phyloP scores from a whole-genome alignment of 1,140 invertebrate genomes.

The Mercenaria mercenaria region DNA sequence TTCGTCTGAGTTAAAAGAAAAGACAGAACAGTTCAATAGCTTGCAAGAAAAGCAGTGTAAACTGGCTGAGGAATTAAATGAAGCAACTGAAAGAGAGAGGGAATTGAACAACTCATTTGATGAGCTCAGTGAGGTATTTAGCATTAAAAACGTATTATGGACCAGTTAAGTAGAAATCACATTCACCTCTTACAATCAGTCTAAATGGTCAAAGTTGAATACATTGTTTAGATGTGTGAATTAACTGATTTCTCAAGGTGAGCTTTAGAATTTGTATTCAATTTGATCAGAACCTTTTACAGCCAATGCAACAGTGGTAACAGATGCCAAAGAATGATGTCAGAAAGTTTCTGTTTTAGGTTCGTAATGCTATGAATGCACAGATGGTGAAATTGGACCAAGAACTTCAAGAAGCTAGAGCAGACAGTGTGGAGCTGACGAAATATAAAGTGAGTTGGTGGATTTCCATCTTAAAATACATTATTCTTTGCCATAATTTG shows the following conservation, averaged over 20 bases:
- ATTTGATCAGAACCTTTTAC: too few relatives aligned
- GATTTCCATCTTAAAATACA: background rate
- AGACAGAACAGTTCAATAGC: background rate
- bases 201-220: too few relatives aligned
- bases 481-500: too few relatives aligned
- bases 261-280: too few relatives aligned
- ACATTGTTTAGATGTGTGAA: too few relatives aligned
- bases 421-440: conserved; percentile 15
- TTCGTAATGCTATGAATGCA: conserved; percentile 61
- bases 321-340: too few relatives aligned
- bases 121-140: conserved; percentile 60
- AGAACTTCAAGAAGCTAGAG: conserved; percentile 50
- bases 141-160: too few relatives aligned
- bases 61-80: conserved; percentile 56
- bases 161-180: too few relatives aligned
- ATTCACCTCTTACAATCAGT: too few relatives aligned
- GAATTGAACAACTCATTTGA: conserved; percentile 62
- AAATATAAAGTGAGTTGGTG: conserved; percentile 48
- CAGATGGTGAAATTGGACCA: conserved; percentile 61
- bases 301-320: too few relatives aligned
- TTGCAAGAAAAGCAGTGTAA: conserved; percentile 46
- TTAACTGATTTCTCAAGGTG: too few relatives aligned
- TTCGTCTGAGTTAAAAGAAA: conserved; percentile 17
- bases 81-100: conserved; percentile 54
- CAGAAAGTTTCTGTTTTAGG: conserved; percentile 13